Conservation (phyloP, 1,140 invertebrate species). For the Drosophila lacertosa region DNA sequence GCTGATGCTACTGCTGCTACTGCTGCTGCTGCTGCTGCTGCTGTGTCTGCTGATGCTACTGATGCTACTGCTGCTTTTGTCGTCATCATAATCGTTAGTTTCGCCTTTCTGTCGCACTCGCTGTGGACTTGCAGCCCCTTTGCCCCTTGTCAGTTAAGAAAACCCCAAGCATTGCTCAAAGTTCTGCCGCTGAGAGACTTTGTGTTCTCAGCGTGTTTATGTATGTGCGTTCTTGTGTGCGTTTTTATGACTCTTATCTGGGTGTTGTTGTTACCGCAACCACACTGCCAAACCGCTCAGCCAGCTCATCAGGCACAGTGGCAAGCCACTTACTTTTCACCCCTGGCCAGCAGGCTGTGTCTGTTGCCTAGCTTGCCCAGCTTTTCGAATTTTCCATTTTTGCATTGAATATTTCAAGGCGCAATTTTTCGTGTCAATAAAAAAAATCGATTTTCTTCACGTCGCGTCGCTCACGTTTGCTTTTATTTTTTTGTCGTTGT, state of each 20-base stretch:
- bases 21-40: conserved; percentile 11
- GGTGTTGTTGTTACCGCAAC: conserved; percentile 54
- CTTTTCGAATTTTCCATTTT: conserved; percentile 59
- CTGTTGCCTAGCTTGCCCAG: not conserved
- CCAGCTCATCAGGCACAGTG: conserved; percentile 25
- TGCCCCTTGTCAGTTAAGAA: conserved; percentile 38
- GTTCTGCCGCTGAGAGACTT: not conserved
- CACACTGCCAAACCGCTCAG: conserved; percentile 14
- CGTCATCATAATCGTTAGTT: conserved; percentile 79
- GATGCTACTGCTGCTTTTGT: conserved; percentile 52
- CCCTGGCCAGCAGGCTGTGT: too few relatives aligned
- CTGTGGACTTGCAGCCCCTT: not conserved
- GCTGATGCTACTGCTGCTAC: conserved; percentile 9
- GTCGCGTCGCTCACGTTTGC: conserved; percentile 6
- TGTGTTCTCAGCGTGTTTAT: conserved; percentile 1
- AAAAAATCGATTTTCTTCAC: conserved; percentile 66
- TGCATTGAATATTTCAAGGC: conserved; percentile 76
- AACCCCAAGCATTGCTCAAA: conserved; percentile 27
- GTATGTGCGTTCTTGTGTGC: conserved; percentile 31
- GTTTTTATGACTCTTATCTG: conserved; percentile 79
- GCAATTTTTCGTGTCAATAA: conserved; percentile 78
- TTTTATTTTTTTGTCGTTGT: not conserved
- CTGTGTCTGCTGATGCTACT: too few relatives aligned
- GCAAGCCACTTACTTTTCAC: conserved; percentile 4
- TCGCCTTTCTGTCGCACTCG: conserved; percentile 37